These are phyloP conservation scores for Nowickia ferox DNA, from an alignment of 2,888 invertebrate genomes.

Conservation along the genomic window DNA sequence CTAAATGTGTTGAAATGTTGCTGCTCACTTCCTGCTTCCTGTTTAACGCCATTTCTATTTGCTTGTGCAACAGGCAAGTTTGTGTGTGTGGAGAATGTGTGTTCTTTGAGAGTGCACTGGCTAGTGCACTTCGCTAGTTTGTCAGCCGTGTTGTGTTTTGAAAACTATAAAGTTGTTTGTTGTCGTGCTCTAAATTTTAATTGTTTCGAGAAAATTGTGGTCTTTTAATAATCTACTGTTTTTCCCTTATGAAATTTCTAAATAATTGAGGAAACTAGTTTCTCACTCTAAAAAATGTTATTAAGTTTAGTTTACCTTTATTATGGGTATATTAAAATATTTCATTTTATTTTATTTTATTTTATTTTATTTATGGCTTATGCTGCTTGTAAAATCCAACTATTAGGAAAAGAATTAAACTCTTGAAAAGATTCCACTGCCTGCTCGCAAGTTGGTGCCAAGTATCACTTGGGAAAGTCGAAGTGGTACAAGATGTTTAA, in stretches of 20 bases:
- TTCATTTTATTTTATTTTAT: too few species aligned
- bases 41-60: slow-evolving; percentile 55
- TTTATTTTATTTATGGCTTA: too few species aligned
- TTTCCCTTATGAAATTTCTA: slow-evolving; percentile 14
- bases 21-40: slow-evolving; percentile 70
- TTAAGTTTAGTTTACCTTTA: not conserved
- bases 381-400: too few species aligned
- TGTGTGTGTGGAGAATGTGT: too few species aligned
- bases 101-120: not conserved
- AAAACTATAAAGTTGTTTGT: slow-evolving; percentile 30
- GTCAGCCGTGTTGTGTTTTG: slow-evolving; percentile 28
- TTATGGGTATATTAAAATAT: too few species aligned
- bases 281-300: not conserved
- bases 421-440: too few species aligned
- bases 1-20: slow-evolving; percentile 68
- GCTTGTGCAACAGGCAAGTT: slow-evolving; percentile 1
- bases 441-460: too few species aligned
- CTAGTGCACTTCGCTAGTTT: slow-evolving; percentile 18
- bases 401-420: too few species aligned
- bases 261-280: slow-evolving; percentile 6
- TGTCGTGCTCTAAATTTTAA: slow-evolving; percentile 38
- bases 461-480: too few species aligned
- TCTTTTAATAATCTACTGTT: slow-evolving; percentile 51
- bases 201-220: slow-evolving; percentile 14
- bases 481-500: too few species aligned